phyloP scores from a whole-genome alignment of 1,140 invertebrate species.

The Bombus cullumanus region DNA sequence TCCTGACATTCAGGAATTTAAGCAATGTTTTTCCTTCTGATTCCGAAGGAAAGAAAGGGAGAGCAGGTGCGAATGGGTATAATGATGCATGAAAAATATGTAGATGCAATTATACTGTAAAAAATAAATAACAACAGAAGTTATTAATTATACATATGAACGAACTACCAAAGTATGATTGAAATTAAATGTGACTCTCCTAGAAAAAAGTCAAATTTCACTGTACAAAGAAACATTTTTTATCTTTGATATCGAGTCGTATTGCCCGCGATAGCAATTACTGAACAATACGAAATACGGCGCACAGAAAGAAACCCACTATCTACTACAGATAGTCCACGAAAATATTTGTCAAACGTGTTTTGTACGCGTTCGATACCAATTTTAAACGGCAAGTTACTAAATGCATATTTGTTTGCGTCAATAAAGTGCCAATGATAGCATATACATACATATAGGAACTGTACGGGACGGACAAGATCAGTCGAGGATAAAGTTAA shows the following conservation, averaged over 20 bases:
- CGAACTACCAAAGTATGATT: conserved; percentile 30
- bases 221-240: neutral
- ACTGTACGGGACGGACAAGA: neutral
- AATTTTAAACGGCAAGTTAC: neutral
- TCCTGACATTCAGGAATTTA: neutral
- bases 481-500: neutral
- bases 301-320: neutral
- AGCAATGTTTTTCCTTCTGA: neutral
- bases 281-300: too few relatives aligned
- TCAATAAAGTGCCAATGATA: conserved; percentile 42
- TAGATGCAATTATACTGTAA: neutral
- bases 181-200: neutral
- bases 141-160: neutral
- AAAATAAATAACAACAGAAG: neutral
- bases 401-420: neutral
- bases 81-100: neutral
- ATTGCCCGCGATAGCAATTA: too few relatives aligned
- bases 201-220: neutral
- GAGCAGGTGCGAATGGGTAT: neutral
- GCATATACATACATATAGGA: neutral
- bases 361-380: neutral
- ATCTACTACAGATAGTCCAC: neutral
- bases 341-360: neutral
- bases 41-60: too few relatives aligned
- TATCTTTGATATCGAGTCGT: too few relatives aligned